These are phyloP conservation scores for Endomychus coccineus DNA, from an alignment of 2,888 invertebrate species.

Conservation along the genomic window DNA sequence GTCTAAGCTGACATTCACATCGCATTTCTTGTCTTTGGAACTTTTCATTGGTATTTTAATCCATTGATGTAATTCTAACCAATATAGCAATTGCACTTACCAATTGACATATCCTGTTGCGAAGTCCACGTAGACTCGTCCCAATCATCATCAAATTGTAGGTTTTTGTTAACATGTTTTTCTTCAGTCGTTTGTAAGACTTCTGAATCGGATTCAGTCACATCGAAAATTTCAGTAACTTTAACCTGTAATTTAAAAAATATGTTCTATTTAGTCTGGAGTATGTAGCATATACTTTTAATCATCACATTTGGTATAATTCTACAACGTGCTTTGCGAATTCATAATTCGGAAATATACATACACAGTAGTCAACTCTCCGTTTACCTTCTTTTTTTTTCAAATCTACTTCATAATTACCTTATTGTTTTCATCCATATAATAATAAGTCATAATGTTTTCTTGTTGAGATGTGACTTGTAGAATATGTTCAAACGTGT, in stretches of 20 bases:
- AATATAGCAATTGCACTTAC: too few species aligned
- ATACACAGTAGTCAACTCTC: too few species aligned
- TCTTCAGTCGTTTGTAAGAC: conserved; percentile 56
- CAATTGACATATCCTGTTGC: conserved; percentile 13
- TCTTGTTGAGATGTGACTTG: conserved; percentile 80
- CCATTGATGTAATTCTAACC: too few species aligned
- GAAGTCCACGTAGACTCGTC: conserved; percentile 42
- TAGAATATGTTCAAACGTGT: conserved; percentile 64
- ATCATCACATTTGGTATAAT: too few species aligned
- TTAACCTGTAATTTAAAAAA: conserved; percentile 53
- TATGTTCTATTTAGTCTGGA: not conserved
- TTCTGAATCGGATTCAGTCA: conserved; percentile 67
- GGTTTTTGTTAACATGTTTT: conserved; percentile 53
- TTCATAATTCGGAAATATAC: too few species aligned
- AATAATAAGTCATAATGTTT: conserved; percentile 85
- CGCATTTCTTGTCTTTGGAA: too few species aligned
- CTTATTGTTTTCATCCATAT: conserved; percentile 80
- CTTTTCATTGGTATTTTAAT: too few species aligned
- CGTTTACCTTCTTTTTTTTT: too few species aligned
- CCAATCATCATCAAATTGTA: conserved; percentile 61
- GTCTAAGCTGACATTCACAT: too few species aligned
- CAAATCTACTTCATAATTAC: conserved; percentile 46
- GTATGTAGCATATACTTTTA: not conserved
- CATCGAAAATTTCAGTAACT: conserved; percentile 84
- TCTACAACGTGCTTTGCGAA: too few species aligned